phyloP scores from a whole-genome alignment of 2,888 invertebrate species.

The Brassicogethes aeneus region DNA sequence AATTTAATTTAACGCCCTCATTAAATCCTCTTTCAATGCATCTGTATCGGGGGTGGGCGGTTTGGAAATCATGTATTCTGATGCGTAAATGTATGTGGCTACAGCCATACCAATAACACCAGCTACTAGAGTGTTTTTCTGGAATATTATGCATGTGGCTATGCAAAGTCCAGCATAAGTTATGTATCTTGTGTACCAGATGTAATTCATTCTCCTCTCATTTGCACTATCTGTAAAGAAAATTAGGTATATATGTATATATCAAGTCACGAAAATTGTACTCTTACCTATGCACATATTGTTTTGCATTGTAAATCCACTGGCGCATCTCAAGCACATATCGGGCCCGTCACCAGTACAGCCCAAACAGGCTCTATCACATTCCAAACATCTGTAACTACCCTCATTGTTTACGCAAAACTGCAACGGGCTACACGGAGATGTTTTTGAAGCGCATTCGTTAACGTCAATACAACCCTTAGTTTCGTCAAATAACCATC shows the following conservation, averaged over 20 bases:
- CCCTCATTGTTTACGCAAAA: conserved; percentile 89
- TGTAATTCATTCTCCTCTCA: conserved; percentile 47
- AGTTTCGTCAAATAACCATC: conserved; percentile 60
- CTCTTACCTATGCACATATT: conserved; percentile 66
- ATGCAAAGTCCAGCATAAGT: conserved; percentile 79
- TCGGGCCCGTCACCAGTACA: conserved; percentile 89
- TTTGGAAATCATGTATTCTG: conserved; percentile 63
- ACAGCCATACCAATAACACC: conserved; percentile 72
- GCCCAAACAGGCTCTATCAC: conserved; percentile 75
- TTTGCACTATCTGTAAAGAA: conserved; percentile 39
- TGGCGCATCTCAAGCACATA: conserved; percentile 76
- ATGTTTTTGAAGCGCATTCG: conserved; percentile 58
- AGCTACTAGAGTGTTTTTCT: conserved; percentile 68
- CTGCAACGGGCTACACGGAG: conserved; percentile 53
- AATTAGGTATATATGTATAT: conserved; percentile 4
- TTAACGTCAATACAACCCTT: conserved; percentile 78
- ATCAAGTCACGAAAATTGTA: conserved; percentile 17
- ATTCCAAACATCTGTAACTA: conserved; percentile 69
- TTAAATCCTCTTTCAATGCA: conserved; percentile 26
- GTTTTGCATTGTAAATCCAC: conserved; percentile 60
- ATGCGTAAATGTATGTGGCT: conserved; percentile 71
- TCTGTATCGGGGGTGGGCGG: conserved; percentile 29
- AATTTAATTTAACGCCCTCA: conserved; percentile 19
- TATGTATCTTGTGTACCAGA: conserved; percentile 62
- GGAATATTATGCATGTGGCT: conserved; percentile 78